phyloP scores from a whole-genome alignment of 2,888 invertebrate species.

The Hirtodrosophila histrioides region DNA sequence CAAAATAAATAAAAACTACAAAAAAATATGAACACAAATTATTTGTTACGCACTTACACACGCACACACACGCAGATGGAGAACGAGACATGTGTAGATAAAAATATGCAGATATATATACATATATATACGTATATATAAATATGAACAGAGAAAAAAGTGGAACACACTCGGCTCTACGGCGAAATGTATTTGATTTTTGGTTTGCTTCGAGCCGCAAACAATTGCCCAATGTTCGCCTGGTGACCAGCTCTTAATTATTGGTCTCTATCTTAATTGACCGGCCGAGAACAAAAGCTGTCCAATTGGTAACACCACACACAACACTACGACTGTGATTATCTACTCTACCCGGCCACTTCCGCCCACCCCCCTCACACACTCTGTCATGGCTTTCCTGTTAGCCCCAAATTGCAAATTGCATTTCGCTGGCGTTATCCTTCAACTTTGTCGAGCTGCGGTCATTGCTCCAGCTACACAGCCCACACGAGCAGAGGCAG shows the following conservation, averaged over 20 bases:
- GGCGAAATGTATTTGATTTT: constrained; percentile 45
- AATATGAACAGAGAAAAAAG: constrained; percentile 24
- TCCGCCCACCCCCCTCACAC: not conserved
- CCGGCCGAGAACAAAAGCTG: constrained; percentile 4
- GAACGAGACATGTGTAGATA: constrained; percentile 45
- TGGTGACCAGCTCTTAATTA: constrained; percentile 38
- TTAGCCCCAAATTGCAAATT: constrained; percentile 35
- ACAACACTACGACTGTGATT: not conserved
- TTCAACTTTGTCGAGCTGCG: constrained; percentile 78
- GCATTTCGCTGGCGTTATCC: constrained; percentile 63
- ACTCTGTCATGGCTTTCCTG: not conserved
- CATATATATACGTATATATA: constrained; percentile 10
- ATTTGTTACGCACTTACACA: constrained; percentile 30
- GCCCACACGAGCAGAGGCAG: constrained; percentile 2
- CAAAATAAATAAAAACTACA: constrained; percentile 12
- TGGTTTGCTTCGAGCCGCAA: not conserved
- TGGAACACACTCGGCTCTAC: constrained; percentile 21
- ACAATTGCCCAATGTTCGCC: not conserved
- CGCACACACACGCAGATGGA: constrained; percentile 15
- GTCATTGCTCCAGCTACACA: constrained; percentile 74
- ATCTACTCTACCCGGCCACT: not conserved
- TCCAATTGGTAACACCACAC: constrained; percentile 9
- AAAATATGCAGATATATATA: constrained; percentile 56
- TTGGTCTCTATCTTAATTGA: constrained; percentile 26
- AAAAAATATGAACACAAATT: constrained; percentile 24